Evolutionary conservation across 2,888 invertebrate genomes (phyloP).

Genomic region (Caenorhabditis wallacei): DNA sequence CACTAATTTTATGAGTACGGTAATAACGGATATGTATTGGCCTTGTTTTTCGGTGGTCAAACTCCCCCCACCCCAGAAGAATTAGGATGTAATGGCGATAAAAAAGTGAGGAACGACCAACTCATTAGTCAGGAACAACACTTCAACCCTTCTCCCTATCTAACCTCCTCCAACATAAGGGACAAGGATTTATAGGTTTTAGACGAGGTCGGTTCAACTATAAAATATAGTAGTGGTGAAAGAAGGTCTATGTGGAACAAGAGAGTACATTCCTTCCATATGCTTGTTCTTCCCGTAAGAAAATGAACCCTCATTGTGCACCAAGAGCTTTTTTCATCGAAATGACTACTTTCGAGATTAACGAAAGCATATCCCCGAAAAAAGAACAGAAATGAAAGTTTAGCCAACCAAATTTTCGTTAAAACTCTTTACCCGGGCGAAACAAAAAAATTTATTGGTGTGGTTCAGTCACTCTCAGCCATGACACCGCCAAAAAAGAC

Average conservation of each 20-base stretch:
- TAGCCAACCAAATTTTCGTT: background rate
- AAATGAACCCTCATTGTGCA: too few species aligned
- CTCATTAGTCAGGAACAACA: constrained; percentile 55
- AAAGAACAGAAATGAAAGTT: too few species aligned
- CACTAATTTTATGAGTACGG: constrained; percentile 59
- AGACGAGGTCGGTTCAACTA: constrained; percentile 33
- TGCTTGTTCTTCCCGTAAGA: background rate
- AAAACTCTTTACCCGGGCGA: background rate
- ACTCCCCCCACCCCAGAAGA: background rate
- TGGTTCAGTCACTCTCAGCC: constrained; percentile 20
- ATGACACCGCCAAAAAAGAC: constrained; percentile 36
- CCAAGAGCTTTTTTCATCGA: background rate
- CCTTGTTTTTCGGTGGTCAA: constrained; percentile 48
- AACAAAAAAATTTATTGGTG: constrained; percentile 29
- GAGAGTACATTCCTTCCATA: background rate
- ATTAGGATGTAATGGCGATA: constrained; percentile 18
- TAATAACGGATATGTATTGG: constrained; percentile 39
- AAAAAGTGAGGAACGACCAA: constrained; percentile 41
- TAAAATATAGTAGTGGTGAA: constrained; percentile 21
- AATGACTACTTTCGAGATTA: background rate
- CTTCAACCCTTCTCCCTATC: background rate
- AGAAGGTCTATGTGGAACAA: constrained; percentile 1
- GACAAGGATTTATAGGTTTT: constrained; percentile 36
- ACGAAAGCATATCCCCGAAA: background rate
- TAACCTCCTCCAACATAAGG: constrained; percentile 7